Conservation (phyloP, 2,888 invertebrate genomes). For the Drosophila mercatorum region DNA sequence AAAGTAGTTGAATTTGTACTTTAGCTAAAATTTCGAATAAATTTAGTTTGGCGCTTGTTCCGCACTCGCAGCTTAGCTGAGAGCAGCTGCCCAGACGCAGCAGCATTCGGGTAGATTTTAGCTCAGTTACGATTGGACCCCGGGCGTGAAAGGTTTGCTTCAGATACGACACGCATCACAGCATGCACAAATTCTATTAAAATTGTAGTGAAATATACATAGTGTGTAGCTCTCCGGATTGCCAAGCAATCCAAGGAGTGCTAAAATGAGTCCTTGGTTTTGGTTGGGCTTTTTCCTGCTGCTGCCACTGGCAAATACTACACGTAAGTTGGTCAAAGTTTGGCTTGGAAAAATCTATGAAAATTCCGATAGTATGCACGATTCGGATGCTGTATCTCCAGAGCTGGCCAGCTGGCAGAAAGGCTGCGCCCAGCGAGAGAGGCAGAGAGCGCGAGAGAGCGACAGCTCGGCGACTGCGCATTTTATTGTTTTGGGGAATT, state of each 20-base stretch:
- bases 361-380: conserved; percentile 65
- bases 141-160: conserved; percentile 40
- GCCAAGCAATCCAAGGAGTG: conserved; percentile 8
- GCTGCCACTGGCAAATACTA: conserved; percentile 65
- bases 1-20: too few species aligned
- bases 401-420: conserved; percentile 43
- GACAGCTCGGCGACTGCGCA: conserved; percentile 55
- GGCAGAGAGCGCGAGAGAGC: conserved; percentile 11
- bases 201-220: conserved; percentile 4
- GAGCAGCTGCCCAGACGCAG: not conserved
- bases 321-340: conserved; percentile 65
- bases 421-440: conserved; percentile 48
- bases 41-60: not conserved
- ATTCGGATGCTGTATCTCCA: conserved; percentile 60
- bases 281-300: conserved; percentile 63
- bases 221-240: conserved; percentile 2
- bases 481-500: conserved; percentile 74
- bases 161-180: conserved; percentile 2
- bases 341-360: conserved; percentile 37
- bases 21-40: not conserved
- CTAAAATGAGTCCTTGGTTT: conserved; percentile 66
- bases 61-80: not conserved
- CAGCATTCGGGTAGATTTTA: conserved; percentile 5
- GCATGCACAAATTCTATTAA: conserved; percentile 20
- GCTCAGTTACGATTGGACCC: conserved; percentile 50